Base-by-base conservation (phyloP, 1,140 invertebrate genomes). In the Platyura marginata region DNA sequence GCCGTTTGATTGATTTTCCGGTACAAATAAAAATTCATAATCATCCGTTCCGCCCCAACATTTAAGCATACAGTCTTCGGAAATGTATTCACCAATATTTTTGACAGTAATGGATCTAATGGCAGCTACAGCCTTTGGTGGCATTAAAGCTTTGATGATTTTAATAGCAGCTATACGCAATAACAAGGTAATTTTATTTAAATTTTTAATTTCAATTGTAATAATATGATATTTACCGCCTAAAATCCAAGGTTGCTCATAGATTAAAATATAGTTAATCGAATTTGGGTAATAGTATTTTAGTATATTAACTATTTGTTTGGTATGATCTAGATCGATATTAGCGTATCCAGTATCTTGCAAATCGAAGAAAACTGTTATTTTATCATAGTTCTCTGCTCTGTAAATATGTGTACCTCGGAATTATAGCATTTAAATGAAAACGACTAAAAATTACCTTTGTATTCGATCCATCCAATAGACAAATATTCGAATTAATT, bases 171-270 rank as follows among this genome's bases (percentile, higher is more conserved):
- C 88, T 85, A 53, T 34, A 68, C n/a, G n/a, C 13, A 39, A 21
- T 44, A 5, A 18, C 15, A 37, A 38, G 20, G 8, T 16, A 44
- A 44, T 45, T 35, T 10, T 42, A 13, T 8, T 41, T 42, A 29
- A n/a, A n/a, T n/a, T n/a, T n/a, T n/a, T n/a, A n/a, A n/a, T 33
- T 15, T 13, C 13, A n/a, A 10, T 21, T 11, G 32, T 15, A 21
- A 44, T 16, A 11, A 43, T 20, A n/a, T n/a, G n/a, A n/a, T 37
- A 57, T 61, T 69, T 67, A 85, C 81, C 79, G 59, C 82, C 91
- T 42, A 95, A 66, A 8, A 94, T 74, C 90, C 91, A 97, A 3
- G 90, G 84, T 82, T 96, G 87, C 59, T 96, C 88, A 64, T 75
- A 89, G 41, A 95, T 81, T 33, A 95, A 66, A 46, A 97, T 88